Conservation (phyloP, 37 sponge, comb jelly and placozoan genomes). For the Theonella swinhoei region DNA sequence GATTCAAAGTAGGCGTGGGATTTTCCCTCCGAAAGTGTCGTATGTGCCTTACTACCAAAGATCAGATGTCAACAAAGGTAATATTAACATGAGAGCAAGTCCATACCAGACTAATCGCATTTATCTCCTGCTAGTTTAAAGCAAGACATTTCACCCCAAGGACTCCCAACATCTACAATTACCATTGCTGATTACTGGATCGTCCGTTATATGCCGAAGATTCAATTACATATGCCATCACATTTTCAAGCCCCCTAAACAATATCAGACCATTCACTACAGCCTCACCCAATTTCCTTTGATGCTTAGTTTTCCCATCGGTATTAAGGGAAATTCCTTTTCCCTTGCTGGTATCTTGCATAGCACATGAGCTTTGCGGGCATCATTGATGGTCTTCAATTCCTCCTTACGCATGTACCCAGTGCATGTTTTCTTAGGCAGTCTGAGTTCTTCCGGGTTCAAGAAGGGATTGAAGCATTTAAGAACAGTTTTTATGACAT, state of each 20-base stretch:
- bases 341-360: too few species aligned
- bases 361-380: conserved; percentile 29
- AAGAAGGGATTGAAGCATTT: conserved; percentile 21
- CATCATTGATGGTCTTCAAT: conserved; percentile 20
- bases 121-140: conserved; percentile 27
- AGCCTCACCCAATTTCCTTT: conserved; percentile 35
- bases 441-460: conserved; percentile 8
- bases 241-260: conserved; percentile 2
- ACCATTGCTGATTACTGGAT: conserved; percentile 19
- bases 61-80: background rate
- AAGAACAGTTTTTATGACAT: conserved; percentile 13
- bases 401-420: conserved; percentile 20
- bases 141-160: background rate
- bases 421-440: conserved; percentile 32
- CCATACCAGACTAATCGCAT: too few species aligned
- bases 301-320: conserved; percentile 49
- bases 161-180: background rate
- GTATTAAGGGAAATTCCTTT: conserved; percentile 27
- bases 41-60: conserved; percentile 41
- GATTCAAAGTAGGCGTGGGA: conserved; percentile 51
- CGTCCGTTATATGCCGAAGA: conserved; percentile 2
- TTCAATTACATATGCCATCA: conserved; percentile 42
- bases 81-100: too few species aligned
- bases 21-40: conserved; percentile 59
- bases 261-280: conserved; percentile 18